Percentiles rank a stretch among this genome's conserved stretches.
Conservation (phyloP, 2,888 invertebrate genomes). For the Malacosoma neustria region DNA sequence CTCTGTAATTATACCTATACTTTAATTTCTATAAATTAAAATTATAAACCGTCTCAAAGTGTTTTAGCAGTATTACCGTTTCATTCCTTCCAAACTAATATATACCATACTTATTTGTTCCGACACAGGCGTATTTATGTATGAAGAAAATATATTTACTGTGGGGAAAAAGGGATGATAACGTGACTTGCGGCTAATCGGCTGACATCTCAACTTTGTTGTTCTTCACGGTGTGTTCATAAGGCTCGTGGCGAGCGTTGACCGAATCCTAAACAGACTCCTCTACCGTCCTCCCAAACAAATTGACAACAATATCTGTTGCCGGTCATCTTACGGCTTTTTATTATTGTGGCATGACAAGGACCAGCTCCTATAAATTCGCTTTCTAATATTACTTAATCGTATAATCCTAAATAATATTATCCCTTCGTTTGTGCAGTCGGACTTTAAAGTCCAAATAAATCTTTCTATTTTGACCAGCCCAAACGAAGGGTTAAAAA, state of each 20-base stretch:
- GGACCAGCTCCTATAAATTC: slow-evolving; percentile 20
- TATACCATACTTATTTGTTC: slow-evolving; percentile 13
- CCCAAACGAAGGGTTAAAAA: too few relatives aligned
- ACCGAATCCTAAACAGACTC: slow-evolving; percentile 56
- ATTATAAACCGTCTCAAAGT: too few relatives aligned
- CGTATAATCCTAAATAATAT: too few relatives aligned
- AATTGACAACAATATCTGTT: slow-evolving; percentile 67
- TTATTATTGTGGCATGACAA: slow-evolving; percentile 44
- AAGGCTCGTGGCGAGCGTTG: slow-evolving; percentile 45
- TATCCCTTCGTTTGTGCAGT: too few relatives aligned
- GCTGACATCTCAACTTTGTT: slow-evolving; percentile 64
- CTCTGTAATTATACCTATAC: too few relatives aligned
- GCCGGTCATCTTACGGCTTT: slow-evolving; percentile 45
- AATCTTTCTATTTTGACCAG: too few relatives aligned
- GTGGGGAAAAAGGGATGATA: slow-evolving; percentile 41
- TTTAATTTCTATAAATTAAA: too few relatives aligned
- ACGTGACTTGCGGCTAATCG: slow-evolving; percentile 57
- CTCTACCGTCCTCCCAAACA: slow-evolving; percentile 45
- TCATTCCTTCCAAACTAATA: slow-evolving; percentile 1
- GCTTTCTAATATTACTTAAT: too few relatives aligned
- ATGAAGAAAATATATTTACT: slow-evolving; percentile 38
- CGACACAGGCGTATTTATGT: slow-evolving; percentile 14
- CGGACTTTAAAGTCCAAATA: too few relatives aligned
- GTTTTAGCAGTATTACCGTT: too few relatives aligned
- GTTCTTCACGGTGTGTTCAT: slow-evolving; percentile 62